Conservation (phyloP, 2,113 vertebrate species). For the Myotis yumanensis region DNA sequence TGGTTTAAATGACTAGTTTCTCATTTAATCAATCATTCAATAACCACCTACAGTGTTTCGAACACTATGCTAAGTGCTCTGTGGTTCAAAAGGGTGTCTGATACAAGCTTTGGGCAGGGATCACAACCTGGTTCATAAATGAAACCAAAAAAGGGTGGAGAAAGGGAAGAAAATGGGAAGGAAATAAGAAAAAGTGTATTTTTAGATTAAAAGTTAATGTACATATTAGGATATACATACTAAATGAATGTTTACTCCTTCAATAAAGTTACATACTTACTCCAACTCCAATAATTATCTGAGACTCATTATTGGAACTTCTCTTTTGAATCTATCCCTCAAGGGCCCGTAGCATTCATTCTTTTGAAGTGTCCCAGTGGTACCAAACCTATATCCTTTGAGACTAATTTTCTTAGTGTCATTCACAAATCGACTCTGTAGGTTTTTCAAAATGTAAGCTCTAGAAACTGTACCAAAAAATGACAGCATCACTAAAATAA, state of each 20-base stretch:
- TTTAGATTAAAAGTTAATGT: conserved; percentile 22
- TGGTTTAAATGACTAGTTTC: conserved; percentile 41
- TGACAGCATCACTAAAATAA: neutral
- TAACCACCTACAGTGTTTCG: neutral
- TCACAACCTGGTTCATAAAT: neutral
- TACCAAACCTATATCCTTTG: conserved; percentile 7
- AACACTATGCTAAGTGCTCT: neutral
- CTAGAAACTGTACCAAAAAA: conserved; percentile 17
- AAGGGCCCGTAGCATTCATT: neutral
- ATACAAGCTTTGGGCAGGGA: neutral
- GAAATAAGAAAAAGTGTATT: neutral
- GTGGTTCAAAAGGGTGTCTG: conserved; percentile 2
- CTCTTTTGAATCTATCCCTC: conserved; percentile 5
- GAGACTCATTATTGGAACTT: neutral
- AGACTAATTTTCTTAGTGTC: neutral
- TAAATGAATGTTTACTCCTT: conserved; percentile 9
- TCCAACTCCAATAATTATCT: neutral
- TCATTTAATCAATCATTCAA: conserved; percentile 45
- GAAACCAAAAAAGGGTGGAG: neutral
- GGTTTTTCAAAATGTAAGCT: neutral
- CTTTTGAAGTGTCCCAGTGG: neutral
- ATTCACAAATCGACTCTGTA: neutral
- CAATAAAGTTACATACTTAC: neutral
- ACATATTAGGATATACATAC: neutral
- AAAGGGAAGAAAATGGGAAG: neutral